Evolutionary conservation across 2,888 invertebrate genomes (phyloP), one percentile per base, ranked within the genome.

Genomic region (Priocnemis perturbator): DNA sequence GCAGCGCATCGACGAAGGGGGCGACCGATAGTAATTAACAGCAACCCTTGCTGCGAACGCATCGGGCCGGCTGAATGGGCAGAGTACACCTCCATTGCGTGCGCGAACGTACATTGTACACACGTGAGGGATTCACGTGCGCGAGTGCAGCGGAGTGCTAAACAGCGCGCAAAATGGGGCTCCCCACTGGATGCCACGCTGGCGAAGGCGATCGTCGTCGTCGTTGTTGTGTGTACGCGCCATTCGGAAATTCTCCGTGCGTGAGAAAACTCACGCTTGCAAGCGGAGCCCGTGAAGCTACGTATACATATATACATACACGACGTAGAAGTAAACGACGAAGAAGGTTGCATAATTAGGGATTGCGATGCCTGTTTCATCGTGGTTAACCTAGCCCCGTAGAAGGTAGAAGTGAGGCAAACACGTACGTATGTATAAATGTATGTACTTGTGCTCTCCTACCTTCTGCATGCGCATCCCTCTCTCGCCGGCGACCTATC

Each of bases 261-360:
- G 86, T 86, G 86, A 86, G 86, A 86, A 86, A 85, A 82, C 71
- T 75, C 78, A 69, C 77, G 79, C 71, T 75, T 63, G 59, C 69
- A 69, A 62, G 65, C 63, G 61, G 59, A 64, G 60, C 56, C 59
- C 26, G 26, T 26, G 7, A 3, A 26, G 11, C 4, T 37, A 37
- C 37, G 7, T 11, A 3, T 3, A 37, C 7, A 37, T 9, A 37
- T 9, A 11, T 11, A 37, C 37, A 1, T 37, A 11, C 37, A 11
- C 37, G 37, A 77, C 68, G 60, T n/a, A 65, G 37, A 59, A 62
- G 67, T 67, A 64, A 69, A 73, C 56, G 69, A 75, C 77, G 79
- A 78, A 76, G 74, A 81, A 77, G 74, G 81, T 86, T 86, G 85
- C 86, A 84, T 86, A 86, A 86, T 86, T 85, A 86, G 71, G 81